These are phyloP conservation scores for Chaetoderma sp. DNA, from an alignment of 2,888 invertebrate genomes.

Conservation along the genomic window DNA sequence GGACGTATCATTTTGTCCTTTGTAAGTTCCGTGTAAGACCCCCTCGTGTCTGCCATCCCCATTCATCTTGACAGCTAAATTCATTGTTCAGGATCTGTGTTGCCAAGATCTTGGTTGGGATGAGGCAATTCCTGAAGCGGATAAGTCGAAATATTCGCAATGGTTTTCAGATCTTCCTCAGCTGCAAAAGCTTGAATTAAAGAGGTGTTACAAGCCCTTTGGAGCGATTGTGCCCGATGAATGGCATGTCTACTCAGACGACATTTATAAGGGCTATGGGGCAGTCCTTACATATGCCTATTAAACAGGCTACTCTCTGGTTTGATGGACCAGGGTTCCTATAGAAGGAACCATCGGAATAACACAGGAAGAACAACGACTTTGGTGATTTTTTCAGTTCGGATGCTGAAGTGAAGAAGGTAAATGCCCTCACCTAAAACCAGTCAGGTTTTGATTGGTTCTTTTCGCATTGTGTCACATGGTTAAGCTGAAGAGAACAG, in stretches of 20 bases:
- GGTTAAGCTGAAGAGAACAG: not conserved
- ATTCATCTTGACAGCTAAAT: slow-evolving; percentile 30
- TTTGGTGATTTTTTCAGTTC: no score
- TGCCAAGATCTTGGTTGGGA: slow-evolving; percentile 34
- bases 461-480: no score
- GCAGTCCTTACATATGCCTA: no score
- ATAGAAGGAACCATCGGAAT: not conserved
- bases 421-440: no score
- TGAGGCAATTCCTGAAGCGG: slow-evolving; percentile 18
- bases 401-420: no score
- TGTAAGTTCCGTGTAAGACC: slow-evolving; percentile 38
- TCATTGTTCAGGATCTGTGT: slow-evolving; percentile 31
- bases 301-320: no score
- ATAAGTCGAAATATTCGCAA: slow-evolving; percentile 21
- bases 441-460: no score
- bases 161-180: slow-evolving; percentile 28
- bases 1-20: slow-evolving; percentile 33
- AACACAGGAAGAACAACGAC: no score
- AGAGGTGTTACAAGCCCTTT: slow-evolving; percentile 26
- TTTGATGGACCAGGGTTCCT: not conserved
- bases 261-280: not conserved
- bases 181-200: slow-evolving; percentile 23
- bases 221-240: not conserved
- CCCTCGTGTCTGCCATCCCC: slow-evolving; percentile 36
- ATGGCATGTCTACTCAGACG: slow-evolving; percentile 3